A percentile compares a stretch with the other conserved stretches of the same genome.
These are phyloP conservation scores for Ctenopoma multispine DNA, from an alignment of 2,797 vertebrate species.

Conservation along the genomic window DNA sequence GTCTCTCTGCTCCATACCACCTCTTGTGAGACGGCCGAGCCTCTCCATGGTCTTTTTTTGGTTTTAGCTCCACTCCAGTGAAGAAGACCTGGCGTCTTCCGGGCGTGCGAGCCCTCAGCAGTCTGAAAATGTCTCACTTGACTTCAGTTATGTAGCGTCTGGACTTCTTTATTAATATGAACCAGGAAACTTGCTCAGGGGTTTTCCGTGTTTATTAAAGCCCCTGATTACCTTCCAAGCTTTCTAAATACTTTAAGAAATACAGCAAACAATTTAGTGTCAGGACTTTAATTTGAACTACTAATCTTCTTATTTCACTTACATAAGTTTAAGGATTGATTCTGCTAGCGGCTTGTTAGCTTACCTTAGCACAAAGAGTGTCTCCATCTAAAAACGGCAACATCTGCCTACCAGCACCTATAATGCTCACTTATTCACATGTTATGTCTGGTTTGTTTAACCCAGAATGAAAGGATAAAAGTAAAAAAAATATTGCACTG, in stretches of 20 bases:
- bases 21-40: slow-evolving; percentile 68
- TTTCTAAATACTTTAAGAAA: neutral
- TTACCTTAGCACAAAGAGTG: neutral
- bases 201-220: slow-evolving; percentile 26
- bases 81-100: slow-evolving; percentile 46
- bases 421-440: neutral
- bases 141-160: slow-evolving; percentile 23
- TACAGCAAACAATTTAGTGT: neutral
- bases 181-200: slow-evolving; percentile 3
- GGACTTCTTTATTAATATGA: slow-evolving; percentile 17
- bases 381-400: neutral
- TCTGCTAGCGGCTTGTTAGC: neutral
- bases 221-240: neutral
- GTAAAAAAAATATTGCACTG: neutral
- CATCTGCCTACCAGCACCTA: neutral
- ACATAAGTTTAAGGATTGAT: neutral
- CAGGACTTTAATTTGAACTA: neutral
- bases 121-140: slow-evolving; percentile 47
- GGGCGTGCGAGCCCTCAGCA: slow-evolving; percentile 26
- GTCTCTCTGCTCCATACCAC: slow-evolving; percentile 76
- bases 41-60: slow-evolving; percentile 58
- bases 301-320: neutral
- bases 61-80: slow-evolving; percentile 58
- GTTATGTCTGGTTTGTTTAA: neutral
- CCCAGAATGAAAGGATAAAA: neutral